A percentile compares a stretch with the other conserved stretches of the same genome.
These are phyloP conservation scores for Nyctibius grandis DNA, from an alignment of 2,797 vertebrate genomes.

Conservation along the genomic window DNA sequence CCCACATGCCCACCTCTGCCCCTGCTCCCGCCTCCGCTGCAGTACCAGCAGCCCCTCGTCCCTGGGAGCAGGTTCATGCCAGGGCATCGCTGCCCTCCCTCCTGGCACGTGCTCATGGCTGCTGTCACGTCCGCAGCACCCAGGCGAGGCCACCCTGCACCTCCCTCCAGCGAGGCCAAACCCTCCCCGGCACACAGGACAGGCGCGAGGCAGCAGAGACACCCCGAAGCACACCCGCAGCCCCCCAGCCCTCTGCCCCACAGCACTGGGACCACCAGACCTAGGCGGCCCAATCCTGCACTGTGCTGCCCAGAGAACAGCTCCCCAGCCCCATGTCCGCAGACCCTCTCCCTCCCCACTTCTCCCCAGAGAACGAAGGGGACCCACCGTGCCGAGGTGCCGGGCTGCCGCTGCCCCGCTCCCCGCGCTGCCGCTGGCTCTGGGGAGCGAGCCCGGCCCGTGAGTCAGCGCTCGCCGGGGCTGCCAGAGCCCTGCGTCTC, in stretches of 20 bases:
- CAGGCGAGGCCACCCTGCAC: neutral
- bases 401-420: neutral
- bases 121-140: neutral
- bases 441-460: neutral
- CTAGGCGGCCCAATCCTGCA: rapidly evolving
- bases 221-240: rapidly evolving
- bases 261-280: rapidly evolving
- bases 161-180: neutral
- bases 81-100: neutral
- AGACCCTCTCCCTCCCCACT: neutral
- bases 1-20: neutral
- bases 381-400: constrained; percentile 17
- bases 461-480: neutral
- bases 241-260: neutral
- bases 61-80: neutral
- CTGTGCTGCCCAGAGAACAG: neutral
- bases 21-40: neutral
- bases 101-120: rapidly evolving
- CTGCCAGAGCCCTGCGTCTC: constrained; percentile 27
- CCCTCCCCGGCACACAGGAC: neutral
- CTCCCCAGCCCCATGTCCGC: neutral
- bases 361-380: neutral
- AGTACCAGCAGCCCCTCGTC: neutral
- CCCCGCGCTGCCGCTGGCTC: neutral
- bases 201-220: neutral